phyloP scores from a whole-genome alignment of 2,888 invertebrate genomes.

The Drosophila diplacantha region DNA sequence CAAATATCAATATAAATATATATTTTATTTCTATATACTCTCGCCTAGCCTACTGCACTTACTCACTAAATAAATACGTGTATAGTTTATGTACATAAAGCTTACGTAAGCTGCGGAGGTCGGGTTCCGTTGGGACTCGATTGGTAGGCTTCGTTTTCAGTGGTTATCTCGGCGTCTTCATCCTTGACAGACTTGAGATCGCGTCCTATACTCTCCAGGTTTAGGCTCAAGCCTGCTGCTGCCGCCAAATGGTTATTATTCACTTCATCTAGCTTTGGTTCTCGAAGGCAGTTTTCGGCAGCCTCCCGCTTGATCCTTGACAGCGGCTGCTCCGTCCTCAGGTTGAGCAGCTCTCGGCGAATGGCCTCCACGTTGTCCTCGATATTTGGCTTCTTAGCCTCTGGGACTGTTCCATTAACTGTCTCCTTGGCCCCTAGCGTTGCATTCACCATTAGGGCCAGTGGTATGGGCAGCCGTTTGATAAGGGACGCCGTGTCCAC shows the following conservation, averaged over 20 bases:
- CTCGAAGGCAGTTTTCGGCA: conserved; percentile 64
- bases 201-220: conserved; percentile 71
- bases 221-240: conserved; percentile 42
- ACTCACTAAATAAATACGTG: conserved; percentile 45
- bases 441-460: conserved; percentile 71
- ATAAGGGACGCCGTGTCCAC: conserved; percentile 35
- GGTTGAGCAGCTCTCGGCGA: conserved; percentile 73
- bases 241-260: conserved; percentile 27
- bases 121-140: conserved; percentile 17
- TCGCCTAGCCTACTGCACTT: conserved; percentile 12
- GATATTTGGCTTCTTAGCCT: conserved; percentile 25
- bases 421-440: conserved; percentile 49
- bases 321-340: conserved; percentile 28
- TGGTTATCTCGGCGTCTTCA: conserved; percentile 47
- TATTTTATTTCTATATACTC: conserved; percentile 12
- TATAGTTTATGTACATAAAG: conserved; percentile 59
- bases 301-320: conserved; percentile 61
- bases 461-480: conserved; percentile 70
- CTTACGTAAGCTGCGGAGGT: conserved; percentile 34
- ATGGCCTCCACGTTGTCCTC: conserved; percentile 71
- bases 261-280: conserved; percentile 56
- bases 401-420: conserved; percentile 16
- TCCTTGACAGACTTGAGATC: conserved; percentile 75
- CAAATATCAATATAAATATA: conserved; percentile 1
- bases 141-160: conserved; percentile 23